These are phyloP conservation scores for Oikopleura dioica DNA, from an alignment of 23 tunicate species.

Conservation along the genomic window DNA sequence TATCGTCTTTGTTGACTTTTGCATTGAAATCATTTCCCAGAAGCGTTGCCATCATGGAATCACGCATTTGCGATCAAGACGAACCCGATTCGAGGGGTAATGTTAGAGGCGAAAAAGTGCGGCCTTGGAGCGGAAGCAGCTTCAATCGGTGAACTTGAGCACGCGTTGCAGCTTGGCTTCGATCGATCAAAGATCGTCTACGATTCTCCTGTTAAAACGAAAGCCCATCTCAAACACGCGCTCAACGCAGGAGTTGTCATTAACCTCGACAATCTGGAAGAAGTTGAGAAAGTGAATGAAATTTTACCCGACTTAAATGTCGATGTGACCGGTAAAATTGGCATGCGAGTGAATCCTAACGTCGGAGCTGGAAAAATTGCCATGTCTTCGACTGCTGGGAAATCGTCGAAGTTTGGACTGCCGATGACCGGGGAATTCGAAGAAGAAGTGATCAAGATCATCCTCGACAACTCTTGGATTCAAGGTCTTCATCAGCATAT, in stretches of 20 bases:
- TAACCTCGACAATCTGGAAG: background rate
- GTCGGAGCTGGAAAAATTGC: background rate
- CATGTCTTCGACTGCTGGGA: background rate
- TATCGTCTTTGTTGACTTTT: too few species aligned
- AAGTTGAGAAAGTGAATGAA: background rate
- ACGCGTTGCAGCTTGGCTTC: background rate
- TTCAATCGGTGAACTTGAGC: background rate
- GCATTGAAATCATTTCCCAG: background rate
- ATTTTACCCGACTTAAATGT: background rate
- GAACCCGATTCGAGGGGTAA: background rate
- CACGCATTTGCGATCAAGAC: background rate
- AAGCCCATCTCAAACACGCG: background rate
- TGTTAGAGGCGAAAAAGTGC: background rate
- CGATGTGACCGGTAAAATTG: background rate
- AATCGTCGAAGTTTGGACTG: background rate
- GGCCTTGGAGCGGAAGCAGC: slow-evolving; percentile 12
- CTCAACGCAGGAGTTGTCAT: background rate
- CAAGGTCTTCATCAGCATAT: slow-evolving; percentile 8
- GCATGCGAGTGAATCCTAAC: background rate
- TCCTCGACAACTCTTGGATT: background rate
- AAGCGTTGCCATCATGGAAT: background rate
- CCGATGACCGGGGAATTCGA: background rate
- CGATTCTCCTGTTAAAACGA: background rate
- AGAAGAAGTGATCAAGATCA: background rate
- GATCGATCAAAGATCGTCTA: background rate